Conservation (phyloP, 2,888 invertebrate species). For the Phymatocera aterrima region DNA sequence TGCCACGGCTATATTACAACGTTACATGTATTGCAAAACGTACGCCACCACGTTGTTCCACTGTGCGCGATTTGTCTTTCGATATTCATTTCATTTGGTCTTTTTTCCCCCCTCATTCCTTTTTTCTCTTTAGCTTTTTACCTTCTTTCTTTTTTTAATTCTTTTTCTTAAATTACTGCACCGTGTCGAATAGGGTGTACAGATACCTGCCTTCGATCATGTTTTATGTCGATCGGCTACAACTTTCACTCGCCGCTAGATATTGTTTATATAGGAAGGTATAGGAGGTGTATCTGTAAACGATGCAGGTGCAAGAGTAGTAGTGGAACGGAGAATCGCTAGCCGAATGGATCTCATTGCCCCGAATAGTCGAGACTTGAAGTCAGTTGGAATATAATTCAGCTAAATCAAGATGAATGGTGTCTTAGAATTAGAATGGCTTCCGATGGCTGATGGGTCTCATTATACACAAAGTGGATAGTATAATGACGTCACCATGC, state of each 20-base stretch:
- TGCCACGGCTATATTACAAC: neutral
- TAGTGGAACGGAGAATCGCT: neutral
- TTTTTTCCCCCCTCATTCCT: neutral
- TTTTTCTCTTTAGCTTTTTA: neutral
- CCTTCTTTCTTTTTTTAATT: neutral
- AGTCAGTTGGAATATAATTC: neutral
- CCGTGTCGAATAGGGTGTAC: neutral
- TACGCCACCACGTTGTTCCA: neutral
- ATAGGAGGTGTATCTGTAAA: too few relatives aligned
- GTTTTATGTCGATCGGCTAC: neutral
- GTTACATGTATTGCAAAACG: neutral
- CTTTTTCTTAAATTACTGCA: neutral
- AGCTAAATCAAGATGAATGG: neutral
- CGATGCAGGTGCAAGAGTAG: neutral
- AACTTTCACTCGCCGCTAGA: slow-evolving; percentile 23
- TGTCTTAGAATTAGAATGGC: slow-evolving; percentile 9
- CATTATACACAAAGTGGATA: neutral
- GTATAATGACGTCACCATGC: neutral
- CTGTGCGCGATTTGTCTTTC: neutral
- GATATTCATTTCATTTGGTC: neutral
- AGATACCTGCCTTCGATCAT: neutral
- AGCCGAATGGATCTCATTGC: neutral
- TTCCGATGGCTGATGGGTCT: neutral
- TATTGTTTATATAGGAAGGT: neutral
- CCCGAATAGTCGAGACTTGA: neutral